Evolutionary conservation across 2,113 vertebrate species (phyloP).

Genomic region (Oncorhynchus kisutch): DNA sequence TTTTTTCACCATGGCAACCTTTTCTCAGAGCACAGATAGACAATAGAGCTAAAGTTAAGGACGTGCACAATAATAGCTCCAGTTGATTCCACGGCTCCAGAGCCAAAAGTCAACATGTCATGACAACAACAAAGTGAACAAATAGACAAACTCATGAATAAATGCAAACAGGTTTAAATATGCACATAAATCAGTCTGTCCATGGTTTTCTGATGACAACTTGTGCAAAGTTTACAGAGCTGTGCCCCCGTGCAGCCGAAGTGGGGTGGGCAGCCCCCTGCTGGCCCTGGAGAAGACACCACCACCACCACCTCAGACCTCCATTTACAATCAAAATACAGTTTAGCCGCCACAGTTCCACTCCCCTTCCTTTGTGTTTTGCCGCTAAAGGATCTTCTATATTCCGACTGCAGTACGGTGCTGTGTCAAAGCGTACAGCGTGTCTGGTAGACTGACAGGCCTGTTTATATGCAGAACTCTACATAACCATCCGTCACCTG

Average conservation of each 20-base stretch:
- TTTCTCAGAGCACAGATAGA: background rate
- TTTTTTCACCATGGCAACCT: background rate
- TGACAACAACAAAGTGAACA: slow-evolving; percentile 39
- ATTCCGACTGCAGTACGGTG: slow-evolving; percentile 48
- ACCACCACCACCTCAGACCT: slow-evolving; percentile 8
- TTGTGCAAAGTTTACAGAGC: slow-evolving; percentile 29
- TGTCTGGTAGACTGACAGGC: slow-evolving; percentile 56
- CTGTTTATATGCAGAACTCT: slow-evolving; percentile 63
- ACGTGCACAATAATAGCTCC: slow-evolving; percentile 11
- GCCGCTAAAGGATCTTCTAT: slow-evolving; percentile 42
- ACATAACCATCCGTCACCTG: slow-evolving; percentile 13
- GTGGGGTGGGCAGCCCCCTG: slow-evolving; percentile 23
- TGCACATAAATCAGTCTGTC: slow-evolving; percentile 41
- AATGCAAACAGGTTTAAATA: slow-evolving; percentile 33
- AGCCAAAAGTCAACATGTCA: slow-evolving; percentile 36
- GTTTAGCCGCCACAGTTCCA: slow-evolving; percentile 38
- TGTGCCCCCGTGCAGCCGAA: slow-evolving; percentile 20
- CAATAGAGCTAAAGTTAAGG: background rate
- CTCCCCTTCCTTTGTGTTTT: slow-evolving; percentile 33
- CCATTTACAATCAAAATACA: slow-evolving; percentile 57
- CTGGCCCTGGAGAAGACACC: slow-evolving; percentile 34
- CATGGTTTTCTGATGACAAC: slow-evolving; percentile 29
- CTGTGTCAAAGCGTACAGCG: slow-evolving; percentile 46
- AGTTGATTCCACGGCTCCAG: slow-evolving; percentile 30
- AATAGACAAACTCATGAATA: slow-evolving; percentile 29